Base-by-base conservation (phyloP, 1,140 invertebrate species). In the Drosophila rhopaloa region DNA sequence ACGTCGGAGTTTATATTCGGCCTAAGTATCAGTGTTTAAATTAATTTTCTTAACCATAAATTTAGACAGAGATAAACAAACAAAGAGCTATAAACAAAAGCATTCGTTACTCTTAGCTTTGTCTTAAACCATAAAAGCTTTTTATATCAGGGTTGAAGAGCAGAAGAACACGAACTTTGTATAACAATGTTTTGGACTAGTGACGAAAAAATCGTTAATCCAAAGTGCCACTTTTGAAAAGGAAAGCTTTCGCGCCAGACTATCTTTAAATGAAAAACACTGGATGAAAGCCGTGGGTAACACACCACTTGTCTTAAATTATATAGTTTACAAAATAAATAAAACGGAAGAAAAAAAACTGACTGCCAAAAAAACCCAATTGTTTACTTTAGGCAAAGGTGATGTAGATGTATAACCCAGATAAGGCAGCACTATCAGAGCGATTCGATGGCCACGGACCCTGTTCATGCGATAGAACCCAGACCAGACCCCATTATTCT, bases 381-480 rank as follows among this genome's bases (percentile, higher is more conserved):
- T 43, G 27, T 62, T 62, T 62, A 62, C 37, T 10, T 43, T 11
- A 40, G 9, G 8, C 32, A 61, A 61, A 65, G 56, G 61, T 68
- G 38, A 44, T 54, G 11, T 53, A 53, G 61, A 66, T 44, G 24
- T 37, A 9, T 38, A 8, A 1, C 38, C 13, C 14, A 19, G 65
- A 68, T 71, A 58, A 58, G 68, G 9, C 10, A 1, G 13, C 19
- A 16, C 16, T 68, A 68, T 68, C 60, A 35, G 29, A 27, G 8
- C 40, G 48, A 13, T 46, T n/a, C 38, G 53, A n/a, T n/a, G 37
- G 24, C 32, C 68, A 72, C 68, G 68, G 53, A 58, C 68, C 68
- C 38, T 13, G 53, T 37, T 37, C 68, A 71, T 71, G 68, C 16
- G 37, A 35, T 48, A 10, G 29, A 70, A n/a, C 27, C 44, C 51